phyloP scores from a whole-genome alignment of 2,113 vertebrate genomes.

The Aegypius monachus region DNA sequence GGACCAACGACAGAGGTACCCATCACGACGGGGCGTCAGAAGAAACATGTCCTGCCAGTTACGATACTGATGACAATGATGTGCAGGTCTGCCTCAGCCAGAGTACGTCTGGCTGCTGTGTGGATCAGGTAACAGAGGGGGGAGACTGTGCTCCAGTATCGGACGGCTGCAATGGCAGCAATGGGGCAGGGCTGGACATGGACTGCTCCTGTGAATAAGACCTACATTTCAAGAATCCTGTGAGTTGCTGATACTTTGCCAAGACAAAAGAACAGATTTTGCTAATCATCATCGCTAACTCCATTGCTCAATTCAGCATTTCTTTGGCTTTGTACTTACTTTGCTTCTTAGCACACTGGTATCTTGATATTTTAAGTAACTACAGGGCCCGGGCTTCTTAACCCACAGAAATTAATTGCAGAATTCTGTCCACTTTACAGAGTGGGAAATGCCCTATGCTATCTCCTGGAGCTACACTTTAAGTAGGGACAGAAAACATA shows the following conservation, averaged over 20 bases:
- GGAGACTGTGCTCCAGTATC: not conserved
- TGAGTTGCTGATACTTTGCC: not conserved
- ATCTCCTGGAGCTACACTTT: not conserved
- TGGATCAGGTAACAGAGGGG: accelerated
- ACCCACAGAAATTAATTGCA: not conserved
- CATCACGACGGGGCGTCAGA: not conserved
- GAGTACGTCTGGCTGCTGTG: not conserved
- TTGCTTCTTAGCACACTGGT: not conserved
- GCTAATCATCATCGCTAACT: not conserved
- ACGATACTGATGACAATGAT: accelerated
- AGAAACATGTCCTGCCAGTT: not conserved
- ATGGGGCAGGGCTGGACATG: not conserved
- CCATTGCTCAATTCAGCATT: not conserved
- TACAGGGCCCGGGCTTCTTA: not conserved
- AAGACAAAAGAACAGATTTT: not conserved
- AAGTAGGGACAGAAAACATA: not conserved
- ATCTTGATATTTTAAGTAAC: not conserved
- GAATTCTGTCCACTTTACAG: not conserved
- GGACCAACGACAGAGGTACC: not conserved
- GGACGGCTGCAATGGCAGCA: not conserved
- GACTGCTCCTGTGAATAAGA: not conserved
- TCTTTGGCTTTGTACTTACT: not conserved
- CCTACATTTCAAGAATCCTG: not conserved
- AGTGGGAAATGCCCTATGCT: not conserved
- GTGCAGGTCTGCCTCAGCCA: not conserved